These are phyloP conservation scores for Karalla daura DNA, from an alignment of 2,797 vertebrate genomes.

Conservation along the genomic window DNA sequence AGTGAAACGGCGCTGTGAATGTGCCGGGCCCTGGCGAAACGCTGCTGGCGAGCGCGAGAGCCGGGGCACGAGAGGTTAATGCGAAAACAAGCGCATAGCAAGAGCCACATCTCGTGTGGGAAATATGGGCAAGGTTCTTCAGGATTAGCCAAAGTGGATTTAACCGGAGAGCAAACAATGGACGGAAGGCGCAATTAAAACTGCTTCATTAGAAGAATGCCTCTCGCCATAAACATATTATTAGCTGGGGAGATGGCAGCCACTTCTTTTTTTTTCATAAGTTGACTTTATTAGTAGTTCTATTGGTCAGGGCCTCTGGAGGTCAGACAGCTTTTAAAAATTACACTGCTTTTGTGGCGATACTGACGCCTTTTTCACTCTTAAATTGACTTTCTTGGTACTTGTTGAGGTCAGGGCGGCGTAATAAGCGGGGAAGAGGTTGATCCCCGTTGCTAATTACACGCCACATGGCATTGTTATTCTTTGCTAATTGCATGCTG, in stretches of 20 bases:
- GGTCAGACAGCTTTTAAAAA: conserved; percentile 53
- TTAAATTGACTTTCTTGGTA: conserved; percentile 68
- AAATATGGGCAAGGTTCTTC: conserved; percentile 73
- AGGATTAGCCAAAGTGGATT: conserved; percentile 80
- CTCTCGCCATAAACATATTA: conserved; percentile 64
- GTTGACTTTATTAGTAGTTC: conserved; percentile 53
- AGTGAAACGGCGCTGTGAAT: neutral
- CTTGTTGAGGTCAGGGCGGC: conserved; percentile 66
- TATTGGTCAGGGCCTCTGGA: conserved; percentile 27
- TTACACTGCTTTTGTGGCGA: conserved; percentile 24
- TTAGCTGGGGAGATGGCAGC: conserved; percentile 36
- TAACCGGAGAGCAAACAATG: conserved; percentile 73
- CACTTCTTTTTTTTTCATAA: conserved; percentile 16
- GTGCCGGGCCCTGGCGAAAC: conserved; percentile 3
- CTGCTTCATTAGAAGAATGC: conserved; percentile 71
- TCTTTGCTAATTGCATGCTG: conserved; percentile 76
- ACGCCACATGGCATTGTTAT: conserved; percentile 79
- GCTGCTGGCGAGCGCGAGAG: neutral
- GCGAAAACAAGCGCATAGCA: conserved; percentile 30
- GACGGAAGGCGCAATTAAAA: conserved; percentile 72
- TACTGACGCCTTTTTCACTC: conserved; percentile 24
- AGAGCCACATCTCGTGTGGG: conserved; percentile 51
- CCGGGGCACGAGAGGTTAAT: conserved; percentile 31
- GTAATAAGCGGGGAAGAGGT: conserved; percentile 63
- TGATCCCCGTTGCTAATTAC: conserved; percentile 78